These are phyloP conservation scores for Cylindroiulus punctatus DNA, from an alignment of 2,888 invertebrate species.

Conservation along the genomic window DNA sequence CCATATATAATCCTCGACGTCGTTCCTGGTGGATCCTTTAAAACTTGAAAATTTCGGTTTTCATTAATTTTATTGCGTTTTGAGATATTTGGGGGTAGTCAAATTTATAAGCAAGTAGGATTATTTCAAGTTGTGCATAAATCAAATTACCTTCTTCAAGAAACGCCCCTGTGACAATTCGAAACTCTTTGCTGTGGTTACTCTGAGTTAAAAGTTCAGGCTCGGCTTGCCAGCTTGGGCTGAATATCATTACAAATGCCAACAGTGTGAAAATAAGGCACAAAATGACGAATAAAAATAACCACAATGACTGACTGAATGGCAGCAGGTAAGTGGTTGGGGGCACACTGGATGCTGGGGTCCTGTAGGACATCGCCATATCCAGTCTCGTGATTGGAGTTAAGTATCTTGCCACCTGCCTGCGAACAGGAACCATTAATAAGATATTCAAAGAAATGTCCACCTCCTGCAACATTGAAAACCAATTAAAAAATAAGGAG, in stretches of 20 bases:
- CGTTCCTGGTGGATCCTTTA: constrained; percentile 41
- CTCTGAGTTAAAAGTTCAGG: neutral
- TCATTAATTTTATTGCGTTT: no score
- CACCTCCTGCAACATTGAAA: neutral
- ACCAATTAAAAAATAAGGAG: neutral
- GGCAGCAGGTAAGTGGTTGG: constrained; percentile 46
- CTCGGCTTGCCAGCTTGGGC: neutral
- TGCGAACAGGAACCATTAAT: constrained; percentile 22
- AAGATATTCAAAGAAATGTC: constrained; percentile 49
- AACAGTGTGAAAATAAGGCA: neutral
- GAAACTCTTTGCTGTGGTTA: constrained; percentile 15
- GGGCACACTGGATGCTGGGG: constrained; percentile 27
- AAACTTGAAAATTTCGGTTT: neutral
- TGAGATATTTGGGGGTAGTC: no score
- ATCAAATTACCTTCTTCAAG: constrained; percentile 50
- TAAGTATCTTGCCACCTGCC: constrained; percentile 3
- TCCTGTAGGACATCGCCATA: constrained; percentile 40
- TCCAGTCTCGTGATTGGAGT: neutral
- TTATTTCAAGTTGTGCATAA: neutral
- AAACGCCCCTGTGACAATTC: neutral
- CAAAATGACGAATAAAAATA: neutral
- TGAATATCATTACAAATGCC: neutral
- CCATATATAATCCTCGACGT: constrained; percentile 51
- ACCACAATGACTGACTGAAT: constrained; percentile 43
- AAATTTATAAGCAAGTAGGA: no score